phyloP scores from a whole-genome alignment of 2,113 vertebrate species.

The Micromys minutus region DNA sequence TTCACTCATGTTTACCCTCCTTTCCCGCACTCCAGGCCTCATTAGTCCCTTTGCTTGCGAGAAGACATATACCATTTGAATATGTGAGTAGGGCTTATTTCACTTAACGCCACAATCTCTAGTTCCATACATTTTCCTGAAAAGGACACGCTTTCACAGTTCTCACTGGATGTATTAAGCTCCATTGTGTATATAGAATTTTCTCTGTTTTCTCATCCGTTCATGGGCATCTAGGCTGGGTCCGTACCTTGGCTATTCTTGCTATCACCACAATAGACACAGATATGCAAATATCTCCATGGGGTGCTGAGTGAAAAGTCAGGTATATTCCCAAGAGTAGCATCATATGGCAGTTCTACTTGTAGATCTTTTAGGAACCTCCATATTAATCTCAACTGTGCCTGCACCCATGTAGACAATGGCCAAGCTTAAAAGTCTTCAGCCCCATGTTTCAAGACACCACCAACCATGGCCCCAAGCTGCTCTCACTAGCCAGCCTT shows the following conservation, averaged over 20 bases:
- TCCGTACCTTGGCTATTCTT: not conserved
- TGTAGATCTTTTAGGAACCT: not conserved
- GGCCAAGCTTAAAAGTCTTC: not conserved
- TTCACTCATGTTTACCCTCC: not conserved
- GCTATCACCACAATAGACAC: not conserved
- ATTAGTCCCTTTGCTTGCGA: not conserved
- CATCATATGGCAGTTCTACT: not conserved
- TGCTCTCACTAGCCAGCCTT: not conserved
- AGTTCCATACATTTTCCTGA: not conserved
- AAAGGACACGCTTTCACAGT: not conserved
- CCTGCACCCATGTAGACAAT: not conserved
- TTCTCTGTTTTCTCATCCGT: not conserved
- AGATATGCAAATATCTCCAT: not conserved
- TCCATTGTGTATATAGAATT: not conserved
- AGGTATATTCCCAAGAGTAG: not conserved
- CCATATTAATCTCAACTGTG: not conserved
- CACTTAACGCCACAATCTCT: not conserved
- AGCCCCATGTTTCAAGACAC: not conserved
- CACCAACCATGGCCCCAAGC: not conserved
- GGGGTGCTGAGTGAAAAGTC: not conserved
- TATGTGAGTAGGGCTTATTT: not conserved
- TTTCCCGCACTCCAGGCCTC: not conserved
- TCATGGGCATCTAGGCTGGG: not conserved
- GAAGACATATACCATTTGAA: not conserved
- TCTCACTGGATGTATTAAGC: not conserved